Conservation (phyloP, 2,797 vertebrate genomes). For the Adelosebastes latens region DNA sequence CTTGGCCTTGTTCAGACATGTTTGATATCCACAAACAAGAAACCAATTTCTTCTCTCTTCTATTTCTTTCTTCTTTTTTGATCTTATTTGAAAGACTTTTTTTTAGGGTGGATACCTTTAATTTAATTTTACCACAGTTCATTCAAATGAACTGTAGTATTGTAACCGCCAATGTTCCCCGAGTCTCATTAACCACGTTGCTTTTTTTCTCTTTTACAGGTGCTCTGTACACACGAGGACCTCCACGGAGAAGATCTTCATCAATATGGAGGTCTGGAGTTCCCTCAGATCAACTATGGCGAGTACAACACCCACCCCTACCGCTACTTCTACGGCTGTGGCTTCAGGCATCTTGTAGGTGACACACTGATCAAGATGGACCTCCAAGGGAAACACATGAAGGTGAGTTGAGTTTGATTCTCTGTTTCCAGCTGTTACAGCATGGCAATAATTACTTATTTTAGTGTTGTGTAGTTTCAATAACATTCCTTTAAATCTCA, state of each 20-base stretch:
- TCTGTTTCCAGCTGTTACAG: not conserved
- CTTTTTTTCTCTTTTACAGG: constrained; percentile 64
- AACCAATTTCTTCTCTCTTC: not conserved
- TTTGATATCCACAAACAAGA: not conserved
- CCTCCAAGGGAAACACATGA: constrained; percentile 85
- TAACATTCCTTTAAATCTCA: not conserved
- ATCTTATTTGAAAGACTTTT: not conserved
- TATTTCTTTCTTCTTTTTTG: not conserved
- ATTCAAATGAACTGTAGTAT: not conserved
- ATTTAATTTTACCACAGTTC: not conserved
- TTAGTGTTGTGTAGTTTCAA: not conserved
- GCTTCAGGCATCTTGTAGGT: constrained; percentile 90
- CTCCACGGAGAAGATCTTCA: constrained; percentile 85
- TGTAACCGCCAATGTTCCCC: not conserved
- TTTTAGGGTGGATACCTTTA: not conserved
- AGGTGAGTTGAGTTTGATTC: constrained; percentile 67
- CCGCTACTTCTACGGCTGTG: constrained; percentile 91
- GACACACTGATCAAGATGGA: constrained; percentile 91
- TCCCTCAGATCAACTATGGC: constrained; percentile 92
- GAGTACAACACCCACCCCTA: constrained; percentile 86
- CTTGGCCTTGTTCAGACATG: not conserved
- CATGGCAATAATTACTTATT: not conserved
- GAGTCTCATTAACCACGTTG: not conserved
- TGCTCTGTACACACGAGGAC: constrained; percentile 89
- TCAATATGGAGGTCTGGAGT: constrained; percentile 88